Evolutionary conservation across 1,140 invertebrate genomes (phyloP).

Genomic region (Druon quercuslanigerum): DNA sequence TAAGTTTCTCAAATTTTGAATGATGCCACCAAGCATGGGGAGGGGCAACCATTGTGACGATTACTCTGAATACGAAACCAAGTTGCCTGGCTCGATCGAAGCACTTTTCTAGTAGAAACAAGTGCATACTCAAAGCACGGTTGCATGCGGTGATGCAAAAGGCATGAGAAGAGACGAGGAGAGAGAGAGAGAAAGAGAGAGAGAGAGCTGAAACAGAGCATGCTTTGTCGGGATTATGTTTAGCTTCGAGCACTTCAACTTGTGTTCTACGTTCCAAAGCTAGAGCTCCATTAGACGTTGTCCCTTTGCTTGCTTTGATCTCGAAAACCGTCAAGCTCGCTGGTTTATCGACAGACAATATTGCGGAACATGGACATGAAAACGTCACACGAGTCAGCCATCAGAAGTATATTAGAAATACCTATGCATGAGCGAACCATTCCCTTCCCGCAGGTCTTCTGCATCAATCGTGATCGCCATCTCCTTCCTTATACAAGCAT

Average conservation of each 20-base stretch:
- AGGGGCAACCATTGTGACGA: no score
- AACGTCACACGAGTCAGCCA: conserved; percentile 46
- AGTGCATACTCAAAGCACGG: conserved; percentile 52
- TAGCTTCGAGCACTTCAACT: conserved; percentile 60
- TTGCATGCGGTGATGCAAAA: conserved; percentile 48
- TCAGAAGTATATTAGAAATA: conserved; percentile 49
- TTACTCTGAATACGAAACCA: neutral
- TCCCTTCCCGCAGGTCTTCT: conserved; percentile 47
- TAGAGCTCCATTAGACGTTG: conserved; percentile 34
- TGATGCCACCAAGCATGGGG: no score
- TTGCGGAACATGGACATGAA: neutral
- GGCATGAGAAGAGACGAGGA: conserved; percentile 37
- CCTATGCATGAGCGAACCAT: conserved; percentile 31
- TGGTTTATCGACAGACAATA: no score
- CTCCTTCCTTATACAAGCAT: no score
- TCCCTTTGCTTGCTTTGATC: conserved; percentile 35
- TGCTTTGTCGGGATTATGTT: conserved; percentile 64
- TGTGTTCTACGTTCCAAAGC: conserved; percentile 39
- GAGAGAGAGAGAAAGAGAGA: conserved; percentile 54
- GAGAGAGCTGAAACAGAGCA: conserved; percentile 58
- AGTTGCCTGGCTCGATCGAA: conserved; percentile 64
- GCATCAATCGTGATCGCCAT: conserved; percentile 37
- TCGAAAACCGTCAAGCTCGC: neutral
- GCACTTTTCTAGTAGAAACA: conserved; percentile 68
- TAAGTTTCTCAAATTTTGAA: no score